A percentile compares a stretch with the other conserved stretches of the same genome.
phyloP scores from a whole-genome alignment of 2,888 invertebrate species.

The Apotomis betuletana region DNA sequence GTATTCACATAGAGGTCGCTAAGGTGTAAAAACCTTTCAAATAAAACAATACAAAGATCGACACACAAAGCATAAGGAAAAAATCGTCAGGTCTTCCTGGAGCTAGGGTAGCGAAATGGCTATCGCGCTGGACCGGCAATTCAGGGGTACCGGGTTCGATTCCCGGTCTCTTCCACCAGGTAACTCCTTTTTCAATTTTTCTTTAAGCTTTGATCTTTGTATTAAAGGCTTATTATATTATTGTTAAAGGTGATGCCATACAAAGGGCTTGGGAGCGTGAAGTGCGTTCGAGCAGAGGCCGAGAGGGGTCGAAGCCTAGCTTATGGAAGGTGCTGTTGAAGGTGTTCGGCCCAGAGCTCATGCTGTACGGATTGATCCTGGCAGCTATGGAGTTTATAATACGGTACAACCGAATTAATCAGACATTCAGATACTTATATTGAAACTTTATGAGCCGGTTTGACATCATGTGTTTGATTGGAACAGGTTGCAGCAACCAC shows the following conservation, averaged over 20 bases:
- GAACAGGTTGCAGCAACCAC: slow-evolving; percentile 85
- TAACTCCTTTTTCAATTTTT: too few species aligned
- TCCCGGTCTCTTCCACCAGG: too few species aligned
- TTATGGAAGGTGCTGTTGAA: slow-evolving; percentile 83
- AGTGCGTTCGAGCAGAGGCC: slow-evolving; percentile 58
- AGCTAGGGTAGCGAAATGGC: too few species aligned
- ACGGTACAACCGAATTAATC: slow-evolving; percentile 69
- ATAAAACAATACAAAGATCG: too few species aligned
- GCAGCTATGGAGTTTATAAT: slow-evolving; percentile 85
- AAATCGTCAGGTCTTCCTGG: too few species aligned
- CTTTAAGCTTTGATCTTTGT: neutral
- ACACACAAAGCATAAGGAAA: too few species aligned
- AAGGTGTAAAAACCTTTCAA: too few species aligned
- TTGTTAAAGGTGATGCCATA: slow-evolving; percentile 83
- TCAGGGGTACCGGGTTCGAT: too few species aligned
- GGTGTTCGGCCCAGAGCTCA: slow-evolving; percentile 85
- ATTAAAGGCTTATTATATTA: neutral
- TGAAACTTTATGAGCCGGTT: neutral
- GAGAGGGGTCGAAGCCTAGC: slow-evolving; percentile 78
- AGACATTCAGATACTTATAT: neutral
- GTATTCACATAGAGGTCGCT: too few species aligned
- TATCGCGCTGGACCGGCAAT: too few species aligned
- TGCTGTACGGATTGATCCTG: slow-evolving; percentile 85
- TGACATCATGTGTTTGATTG: neutral
- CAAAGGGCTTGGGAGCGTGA: slow-evolving; percentile 86